Evolutionary conservation across 2,797 vertebrate species (phyloP).

Genomic region (Eospalax fontanierii): DNA sequence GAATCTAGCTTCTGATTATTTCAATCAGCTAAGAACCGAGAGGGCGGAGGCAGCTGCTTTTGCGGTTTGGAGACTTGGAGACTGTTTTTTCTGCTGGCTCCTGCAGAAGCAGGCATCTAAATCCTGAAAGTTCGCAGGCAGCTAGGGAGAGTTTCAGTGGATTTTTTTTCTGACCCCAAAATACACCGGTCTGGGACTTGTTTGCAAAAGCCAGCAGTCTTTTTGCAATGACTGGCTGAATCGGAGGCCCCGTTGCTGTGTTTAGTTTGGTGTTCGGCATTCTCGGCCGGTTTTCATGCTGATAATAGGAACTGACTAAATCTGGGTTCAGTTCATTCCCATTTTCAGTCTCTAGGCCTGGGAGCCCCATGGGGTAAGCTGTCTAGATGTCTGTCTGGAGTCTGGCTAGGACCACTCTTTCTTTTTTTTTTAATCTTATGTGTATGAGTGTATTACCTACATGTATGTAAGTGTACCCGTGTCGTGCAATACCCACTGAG

Average conservation of each 20-base stretch:
- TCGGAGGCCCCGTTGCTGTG: not conserved
- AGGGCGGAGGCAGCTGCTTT: constrained; percentile 86
- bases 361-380: constrained; percentile 80
- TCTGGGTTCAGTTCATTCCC: constrained; percentile 84
- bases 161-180: constrained; percentile 62
- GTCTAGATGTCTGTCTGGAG: constrained; percentile 87
- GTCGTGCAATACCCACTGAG: no score
- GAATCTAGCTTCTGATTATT: constrained; percentile 86
- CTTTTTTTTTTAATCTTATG: no score
- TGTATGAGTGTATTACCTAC: no score
- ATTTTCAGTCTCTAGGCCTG: constrained; percentile 82
- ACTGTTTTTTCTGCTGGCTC: constrained; percentile 85
- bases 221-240: not conserved
- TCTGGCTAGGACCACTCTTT: constrained; percentile 78
- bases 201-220: constrained; percentile 30
- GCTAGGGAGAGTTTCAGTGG: constrained; percentile 59
- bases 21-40: constrained; percentile 87
- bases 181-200: not conserved
- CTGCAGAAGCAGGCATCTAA: constrained; percentile 83
- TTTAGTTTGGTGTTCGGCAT: not conserved
- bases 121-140: constrained; percentile 77
- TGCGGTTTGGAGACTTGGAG: constrained; percentile 80
- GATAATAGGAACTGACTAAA: constrained; percentile 67
- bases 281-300: not conserved
- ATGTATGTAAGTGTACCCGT: no score